These are phyloP conservation scores for Pogonomyrmex barbatus DNA, from an alignment of 1,140 invertebrate species.

Conservation along the genomic window DNA sequence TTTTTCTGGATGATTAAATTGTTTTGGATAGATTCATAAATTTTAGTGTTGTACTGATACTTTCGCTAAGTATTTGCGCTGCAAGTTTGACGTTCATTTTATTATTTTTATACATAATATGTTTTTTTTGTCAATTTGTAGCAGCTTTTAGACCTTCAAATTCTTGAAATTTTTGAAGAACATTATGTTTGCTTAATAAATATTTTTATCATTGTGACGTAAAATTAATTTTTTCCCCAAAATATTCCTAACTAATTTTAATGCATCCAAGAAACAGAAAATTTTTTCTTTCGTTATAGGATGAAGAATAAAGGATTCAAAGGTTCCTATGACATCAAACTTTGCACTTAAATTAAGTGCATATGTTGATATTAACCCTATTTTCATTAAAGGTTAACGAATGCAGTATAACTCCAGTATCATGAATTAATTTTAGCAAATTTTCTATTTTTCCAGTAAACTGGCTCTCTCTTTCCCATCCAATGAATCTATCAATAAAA, in stretches of 20 bases:
- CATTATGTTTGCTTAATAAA: too few relatives aligned
- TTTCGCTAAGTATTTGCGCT: neutral
- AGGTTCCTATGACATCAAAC: too few relatives aligned
- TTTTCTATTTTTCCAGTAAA: neutral
- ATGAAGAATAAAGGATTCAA: too few relatives aligned
- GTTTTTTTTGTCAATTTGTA: neutral
- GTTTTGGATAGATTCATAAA: neutral
- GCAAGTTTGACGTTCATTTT: too few relatives aligned
- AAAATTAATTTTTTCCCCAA: too few relatives aligned
- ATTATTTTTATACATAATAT: neutral
- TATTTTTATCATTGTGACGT: too few relatives aligned
- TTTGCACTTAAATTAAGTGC: neutral
- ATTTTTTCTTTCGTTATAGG: too few relatives aligned
- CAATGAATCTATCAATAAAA: neutral
- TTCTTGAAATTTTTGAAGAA: too few relatives aligned
- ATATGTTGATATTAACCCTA: neutral
- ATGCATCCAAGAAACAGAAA: neutral
- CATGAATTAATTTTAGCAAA: neutral
- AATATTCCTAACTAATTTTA: too few relatives aligned
- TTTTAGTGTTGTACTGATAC: neutral
- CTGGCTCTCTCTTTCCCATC: neutral
- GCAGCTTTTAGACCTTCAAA: neutral
- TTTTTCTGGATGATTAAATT: slow-evolving; percentile 6
- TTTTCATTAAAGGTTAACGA: neutral
- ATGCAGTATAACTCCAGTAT: neutral